Evolutionary conservation across 2,888 invertebrate species (phyloP), one percentile per base, ranked within the genome.

Genomic region (Epistrophe grossulariae): DNA sequence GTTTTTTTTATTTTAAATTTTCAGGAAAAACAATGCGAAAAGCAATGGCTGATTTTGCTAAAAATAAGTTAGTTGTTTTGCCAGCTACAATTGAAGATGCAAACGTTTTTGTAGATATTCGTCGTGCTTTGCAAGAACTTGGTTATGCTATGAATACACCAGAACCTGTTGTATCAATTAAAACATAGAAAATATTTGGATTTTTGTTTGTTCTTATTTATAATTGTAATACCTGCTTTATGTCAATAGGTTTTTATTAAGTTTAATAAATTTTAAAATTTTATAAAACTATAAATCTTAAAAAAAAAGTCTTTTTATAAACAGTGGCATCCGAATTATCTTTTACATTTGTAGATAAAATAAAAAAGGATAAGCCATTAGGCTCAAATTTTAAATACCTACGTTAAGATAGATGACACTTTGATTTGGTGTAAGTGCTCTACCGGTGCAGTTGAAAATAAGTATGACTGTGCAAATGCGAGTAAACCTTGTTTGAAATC

Each of bases 11-110:
- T 15, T 64, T 28, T 31, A 28, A 28, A 28, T 35, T 48, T 60
- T 9, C 17, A 89, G 90, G 90, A 3, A 93, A 88, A 93, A 95
- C 79, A 90, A 94, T 97, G 31, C 94, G 98, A 45, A 97, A 97
- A 91, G 96, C 97, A 0, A 96, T 99, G 88, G 95, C 97, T 0
- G 97, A 97, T 90, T 94, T 99, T 90, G 98, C 98, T 2, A 95
- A 96, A 70, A 96, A 97, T 45, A 96, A 97, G 91, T 93, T 94
- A 31, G 95, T 97, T 13, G 95, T 96, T 93, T 95, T 98, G 90
- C 94, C 98, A 70, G 95, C 97, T 4, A 98, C 98, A 10, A 97
- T 98, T 88, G 98, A 98, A 92, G 98, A 98, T 93, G 95, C 97
- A 7, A 94, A 94, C 48, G 97, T 98, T 10, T 98, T 97, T 91